Conservation (phyloP, 1,140 invertebrate species). For the Telenomus remus region DNA sequence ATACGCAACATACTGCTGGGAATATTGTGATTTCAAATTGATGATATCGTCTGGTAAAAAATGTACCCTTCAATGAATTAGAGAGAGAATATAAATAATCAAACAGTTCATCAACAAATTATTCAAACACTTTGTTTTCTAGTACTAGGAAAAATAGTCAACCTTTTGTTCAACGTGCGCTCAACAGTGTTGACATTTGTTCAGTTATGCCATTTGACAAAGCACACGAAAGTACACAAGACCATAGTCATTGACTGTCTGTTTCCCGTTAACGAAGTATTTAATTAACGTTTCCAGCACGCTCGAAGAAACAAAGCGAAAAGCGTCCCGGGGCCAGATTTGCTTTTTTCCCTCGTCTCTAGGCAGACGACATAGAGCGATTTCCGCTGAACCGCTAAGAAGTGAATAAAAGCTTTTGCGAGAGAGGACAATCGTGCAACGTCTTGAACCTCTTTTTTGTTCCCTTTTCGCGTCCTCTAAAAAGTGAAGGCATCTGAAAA, state of each 20-base stretch:
- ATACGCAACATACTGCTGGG: constrained; percentile 5
- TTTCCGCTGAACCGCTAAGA: constrained; percentile 16
- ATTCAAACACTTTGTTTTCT: too few species aligned
- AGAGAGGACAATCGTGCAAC: constrained; percentile 10
- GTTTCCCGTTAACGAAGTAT: constrained; percentile 42
- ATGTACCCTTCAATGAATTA: too few species aligned
- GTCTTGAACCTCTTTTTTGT: too few species aligned
- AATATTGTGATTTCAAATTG: constrained; percentile 26
- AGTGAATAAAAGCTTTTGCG: constrained; percentile 3
- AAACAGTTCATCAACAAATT: too few species aligned
- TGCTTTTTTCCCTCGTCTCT: constrained; percentile 21
- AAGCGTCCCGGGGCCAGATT: constrained; percentile 17
- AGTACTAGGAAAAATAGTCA: too few species aligned
- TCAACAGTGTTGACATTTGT: constrained; percentile 25
- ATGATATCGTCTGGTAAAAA: constrained; percentile 17
- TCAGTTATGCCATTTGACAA: constrained; percentile 32
- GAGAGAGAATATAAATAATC: too few species aligned
- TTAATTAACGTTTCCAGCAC: constrained; percentile 46
- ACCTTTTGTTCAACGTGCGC: too few species aligned
- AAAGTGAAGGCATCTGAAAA: too few species aligned
- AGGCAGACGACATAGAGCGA: background rate
- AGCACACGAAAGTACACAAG: constrained; percentile 27
- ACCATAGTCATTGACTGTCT: constrained; percentile 22
- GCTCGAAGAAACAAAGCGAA: constrained; percentile 43
- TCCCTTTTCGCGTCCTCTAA: too few species aligned